phyloP scores from a whole-genome alignment of 2,888 invertebrate genomes.

The Meta bourneti region DNA sequence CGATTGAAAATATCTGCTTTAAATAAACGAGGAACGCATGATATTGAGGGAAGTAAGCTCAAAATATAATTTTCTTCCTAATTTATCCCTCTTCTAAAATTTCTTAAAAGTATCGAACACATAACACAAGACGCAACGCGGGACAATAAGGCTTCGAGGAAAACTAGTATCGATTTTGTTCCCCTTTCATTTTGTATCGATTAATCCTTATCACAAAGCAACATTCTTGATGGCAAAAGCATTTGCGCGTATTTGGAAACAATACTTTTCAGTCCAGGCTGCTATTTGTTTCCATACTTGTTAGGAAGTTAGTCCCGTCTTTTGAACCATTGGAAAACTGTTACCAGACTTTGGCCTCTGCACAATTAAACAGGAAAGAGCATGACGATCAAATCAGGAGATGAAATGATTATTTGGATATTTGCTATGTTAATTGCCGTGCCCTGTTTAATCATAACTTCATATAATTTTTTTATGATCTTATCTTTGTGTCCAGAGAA shows the following conservation, averaged over 20 bases:
- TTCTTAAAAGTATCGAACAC: not conserved
- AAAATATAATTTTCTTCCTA: not conserved
- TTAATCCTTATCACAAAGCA: not conserved
- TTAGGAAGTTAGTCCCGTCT: not conserved
- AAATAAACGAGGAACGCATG: too few species aligned
- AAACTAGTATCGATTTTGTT: not conserved
- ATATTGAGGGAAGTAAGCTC: too few species aligned
- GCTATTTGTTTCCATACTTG: not conserved
- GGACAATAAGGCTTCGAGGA: not conserved
- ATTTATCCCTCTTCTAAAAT: not conserved
- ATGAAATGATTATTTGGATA: not conserved
- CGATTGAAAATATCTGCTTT: too few species aligned
- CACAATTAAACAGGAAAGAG: not conserved
- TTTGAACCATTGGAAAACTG: not conserved
- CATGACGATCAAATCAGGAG: not conserved
- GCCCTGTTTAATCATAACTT: not conserved
- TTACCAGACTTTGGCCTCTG: not conserved
- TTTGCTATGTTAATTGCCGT: not conserved
- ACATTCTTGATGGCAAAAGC: not conserved
- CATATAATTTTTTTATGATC: slow-evolving; percentile 1
- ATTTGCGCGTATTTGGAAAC: not conserved
- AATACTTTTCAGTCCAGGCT: not conserved
- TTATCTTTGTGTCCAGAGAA: slow-evolving; percentile 6
- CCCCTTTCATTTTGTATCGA: not conserved
- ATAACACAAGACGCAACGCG: not conserved